Percentiles rank a stretch among this genome's conserved stretches.
Conservation (phyloP, 2,113 vertebrate genomes). For the Mormyrus lacerda region DNA sequence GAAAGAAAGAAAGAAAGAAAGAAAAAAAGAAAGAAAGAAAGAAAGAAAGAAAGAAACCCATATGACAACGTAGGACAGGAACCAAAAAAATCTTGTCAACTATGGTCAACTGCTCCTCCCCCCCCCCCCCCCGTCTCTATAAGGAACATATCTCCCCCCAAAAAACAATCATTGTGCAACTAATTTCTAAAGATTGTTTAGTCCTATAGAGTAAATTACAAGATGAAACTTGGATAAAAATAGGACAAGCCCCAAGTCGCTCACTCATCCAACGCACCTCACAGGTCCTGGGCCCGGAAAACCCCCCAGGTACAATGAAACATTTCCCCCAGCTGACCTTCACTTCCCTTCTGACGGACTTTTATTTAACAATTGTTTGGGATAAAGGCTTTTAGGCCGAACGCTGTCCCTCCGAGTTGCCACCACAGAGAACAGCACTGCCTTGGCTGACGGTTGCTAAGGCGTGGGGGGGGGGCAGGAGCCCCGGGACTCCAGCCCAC, state of each 20-base stretch:
- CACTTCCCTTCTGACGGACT: slow-evolving; percentile 10
- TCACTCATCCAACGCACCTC: background rate
- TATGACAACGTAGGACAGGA: background rate
- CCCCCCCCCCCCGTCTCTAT: no score
- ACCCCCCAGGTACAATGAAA: background rate
- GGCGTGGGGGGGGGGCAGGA: slow-evolving; percentile 30
- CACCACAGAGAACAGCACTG: slow-evolving; percentile 45
- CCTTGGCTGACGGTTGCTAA: slow-evolving; percentile 29
- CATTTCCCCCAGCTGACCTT: background rate
- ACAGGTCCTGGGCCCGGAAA: background rate
- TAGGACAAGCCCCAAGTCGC: background rate
- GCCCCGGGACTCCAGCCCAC: slow-evolving; percentile 20
- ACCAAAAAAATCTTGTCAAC: background rate
- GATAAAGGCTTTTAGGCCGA: slow-evolving; percentile 51
- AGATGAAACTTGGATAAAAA: background rate
- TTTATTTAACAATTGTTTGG: slow-evolving; percentile 45
- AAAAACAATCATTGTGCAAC: background rate
- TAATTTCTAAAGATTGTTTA: background rate
- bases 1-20: no score
- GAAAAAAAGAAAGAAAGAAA: no score
- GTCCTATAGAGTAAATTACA: background rate
- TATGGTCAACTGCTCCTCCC: background rate
- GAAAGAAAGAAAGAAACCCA: no score
- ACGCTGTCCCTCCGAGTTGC: slow-evolving; percentile 47
- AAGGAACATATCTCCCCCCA: background rate